phyloP scores from a whole-genome alignment of 2,797 vertebrate genomes.

The Toxotes lorentzi region DNA sequence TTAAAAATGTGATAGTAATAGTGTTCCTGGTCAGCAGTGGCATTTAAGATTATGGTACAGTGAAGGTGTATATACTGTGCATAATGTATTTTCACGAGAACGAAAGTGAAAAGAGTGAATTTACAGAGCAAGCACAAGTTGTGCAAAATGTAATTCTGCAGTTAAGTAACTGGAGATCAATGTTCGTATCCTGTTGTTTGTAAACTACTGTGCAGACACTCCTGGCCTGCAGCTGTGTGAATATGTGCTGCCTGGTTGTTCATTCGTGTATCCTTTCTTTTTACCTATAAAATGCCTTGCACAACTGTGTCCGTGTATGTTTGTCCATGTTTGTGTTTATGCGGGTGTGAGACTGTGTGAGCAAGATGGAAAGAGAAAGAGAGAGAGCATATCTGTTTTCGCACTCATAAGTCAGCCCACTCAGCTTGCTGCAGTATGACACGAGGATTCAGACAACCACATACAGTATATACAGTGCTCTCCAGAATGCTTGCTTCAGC shows the following conservation, averaged over 20 bases:
- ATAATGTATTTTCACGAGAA: neutral
- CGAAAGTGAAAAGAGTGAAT: constrained; percentile 7
- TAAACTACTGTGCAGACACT: neutral
- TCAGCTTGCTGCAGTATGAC: constrained; percentile 44
- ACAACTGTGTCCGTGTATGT: neutral
- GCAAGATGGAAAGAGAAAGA: neutral
- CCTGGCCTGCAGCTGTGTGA: neutral
- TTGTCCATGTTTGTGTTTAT: constrained; percentile 23
- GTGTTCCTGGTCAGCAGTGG: neutral
- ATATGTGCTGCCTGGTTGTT: constrained; percentile 10
- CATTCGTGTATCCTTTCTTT: neutral
- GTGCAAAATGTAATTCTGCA: constrained; percentile 11
- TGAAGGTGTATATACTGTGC: neutral
- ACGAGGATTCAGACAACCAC: constrained; percentile 24
- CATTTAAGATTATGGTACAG: neutral
- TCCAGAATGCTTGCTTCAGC: neutral
- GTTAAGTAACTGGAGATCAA: neutral
- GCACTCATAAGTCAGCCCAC: constrained; percentile 52
- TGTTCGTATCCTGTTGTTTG: neutral
- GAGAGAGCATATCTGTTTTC: constrained; percentile 12
- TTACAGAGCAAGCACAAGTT: neutral
- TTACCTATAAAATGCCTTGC: neutral
- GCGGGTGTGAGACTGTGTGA: constrained; percentile 21
- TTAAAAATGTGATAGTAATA: neutral
- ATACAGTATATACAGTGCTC: constrained; percentile 22